Base-by-base conservation (phyloP, 2,797 vertebrate genomes). In the Euphonia xanthogaster region DNA sequence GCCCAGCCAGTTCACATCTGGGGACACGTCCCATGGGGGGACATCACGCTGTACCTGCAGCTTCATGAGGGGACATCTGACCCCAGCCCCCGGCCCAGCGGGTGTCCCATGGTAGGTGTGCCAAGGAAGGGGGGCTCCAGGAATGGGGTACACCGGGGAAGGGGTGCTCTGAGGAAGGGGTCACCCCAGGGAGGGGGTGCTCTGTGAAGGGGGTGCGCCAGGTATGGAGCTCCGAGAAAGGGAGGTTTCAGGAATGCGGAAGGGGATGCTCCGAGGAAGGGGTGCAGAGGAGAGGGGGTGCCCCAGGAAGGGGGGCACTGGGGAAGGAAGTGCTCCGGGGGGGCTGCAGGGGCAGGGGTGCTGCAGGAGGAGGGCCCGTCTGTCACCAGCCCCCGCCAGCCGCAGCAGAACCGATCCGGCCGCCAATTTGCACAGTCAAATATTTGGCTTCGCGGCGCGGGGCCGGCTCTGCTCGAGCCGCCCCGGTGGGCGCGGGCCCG, bases 381-480 rank as follows among this genome's bases (percentile, higher is more conserved):
- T 50, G 55, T 62, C 67, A 85, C 67, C 6, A 79, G 48, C 61
- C 81, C 80, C 75, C 37, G 55, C 54, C 74, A 85, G 86, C 86
- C 71, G 74, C 81, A 85, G 88, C 74, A 54, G 14, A 61, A 90
- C 55, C 74, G 74, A 85, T 85, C 88, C 42, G 42, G n/a, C 35
- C n/a, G 55, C 86, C 86, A 82, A 82, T 89, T 70, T 89, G 78
- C 86, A 82, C 86, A 57, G 86, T 70, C 86, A 89, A 89, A 89
- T 82, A 89, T 89, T 89, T 89, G 86, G 86, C 63, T 89, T 75
- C 42, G 37, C 63, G 55, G 78, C 63, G 70, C 78, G 71, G 77
- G 71, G 31, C 86, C 48, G 70, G 86, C 50, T 50, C 55, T 62
- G 63, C 78, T 81, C 53, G 7, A 63, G 67, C 68, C 18, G 39